phyloP scores from a whole-genome alignment of 1,140 invertebrate species.

The Helicoverpa armigera region DNA sequence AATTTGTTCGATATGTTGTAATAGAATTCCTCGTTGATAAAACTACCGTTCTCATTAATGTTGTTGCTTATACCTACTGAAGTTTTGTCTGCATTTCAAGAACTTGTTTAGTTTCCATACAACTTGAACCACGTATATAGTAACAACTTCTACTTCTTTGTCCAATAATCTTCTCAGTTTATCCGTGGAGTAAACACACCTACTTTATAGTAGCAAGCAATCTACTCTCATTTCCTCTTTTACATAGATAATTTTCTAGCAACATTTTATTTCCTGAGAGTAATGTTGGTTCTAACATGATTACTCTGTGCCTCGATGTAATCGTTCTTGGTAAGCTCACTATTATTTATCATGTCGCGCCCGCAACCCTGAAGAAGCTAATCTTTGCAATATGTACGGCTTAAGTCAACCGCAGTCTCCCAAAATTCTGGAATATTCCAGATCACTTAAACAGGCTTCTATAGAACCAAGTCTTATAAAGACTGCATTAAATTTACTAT shows the following conservation, averaged over 20 bases:
- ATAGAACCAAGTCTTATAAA: background rate
- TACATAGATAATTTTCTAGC: too few relatives aligned
- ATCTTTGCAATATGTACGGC: slow-evolving; percentile 33
- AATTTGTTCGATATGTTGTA: background rate
- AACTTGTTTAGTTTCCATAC: too few relatives aligned
- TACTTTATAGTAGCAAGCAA: too few relatives aligned
- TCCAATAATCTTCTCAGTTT: too few relatives aligned
- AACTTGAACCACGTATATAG: too few relatives aligned
- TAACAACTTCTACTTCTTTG: too few relatives aligned
- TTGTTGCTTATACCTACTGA: background rate
- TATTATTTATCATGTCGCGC: slow-evolving; percentile 19
- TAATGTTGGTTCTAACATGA: background rate
- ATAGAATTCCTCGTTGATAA: background rate
- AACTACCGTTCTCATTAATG: background rate
- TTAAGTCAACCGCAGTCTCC: background rate
- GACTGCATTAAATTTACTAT: slow-evolving; percentile 4
- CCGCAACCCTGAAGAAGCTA: background rate
- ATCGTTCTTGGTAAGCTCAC: slow-evolving; percentile 3
- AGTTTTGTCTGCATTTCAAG: too few relatives aligned
- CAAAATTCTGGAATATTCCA: background rate
- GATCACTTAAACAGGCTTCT: background rate
- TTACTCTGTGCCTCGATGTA: background rate
- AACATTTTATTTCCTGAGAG: background rate
- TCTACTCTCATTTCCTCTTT: too few relatives aligned
- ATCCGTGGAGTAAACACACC: too few relatives aligned